phyloP scores from a whole-genome alignment of 2,113 vertebrate genomes.

The Scomber scombrus region DNA sequence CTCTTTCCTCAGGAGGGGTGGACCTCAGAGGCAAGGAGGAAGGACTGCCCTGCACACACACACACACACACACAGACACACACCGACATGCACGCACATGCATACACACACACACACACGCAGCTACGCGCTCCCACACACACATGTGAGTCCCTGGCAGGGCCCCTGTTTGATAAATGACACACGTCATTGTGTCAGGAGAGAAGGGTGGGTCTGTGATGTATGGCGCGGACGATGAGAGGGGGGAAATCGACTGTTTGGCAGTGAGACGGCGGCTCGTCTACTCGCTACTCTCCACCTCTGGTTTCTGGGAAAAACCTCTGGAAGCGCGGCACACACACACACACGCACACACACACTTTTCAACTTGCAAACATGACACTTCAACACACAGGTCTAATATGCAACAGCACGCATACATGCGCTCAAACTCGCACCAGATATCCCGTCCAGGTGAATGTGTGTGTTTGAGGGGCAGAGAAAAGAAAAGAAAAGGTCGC shows the following conservation, averaged over 20 bases:
- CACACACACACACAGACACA: conserved; percentile 44
- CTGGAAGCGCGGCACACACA: conserved; percentile 9
- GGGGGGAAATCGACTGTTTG: conserved; percentile 99
- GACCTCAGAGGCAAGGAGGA: conserved; percentile 69
- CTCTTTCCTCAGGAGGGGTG: conserved; percentile 51
- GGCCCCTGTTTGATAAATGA: conserved; percentile 98
- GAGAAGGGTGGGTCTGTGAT: conserved; percentile 98
- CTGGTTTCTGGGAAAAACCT: conserved; percentile 52
- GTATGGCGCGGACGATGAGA: conserved; percentile 93
- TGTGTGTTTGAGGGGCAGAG: not conserved
- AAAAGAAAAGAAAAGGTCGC: conserved; percentile 1
- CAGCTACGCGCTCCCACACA: conserved; percentile 43
- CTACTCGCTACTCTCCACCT: conserved; percentile 66
- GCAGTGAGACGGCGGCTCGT: conserved; percentile 83
- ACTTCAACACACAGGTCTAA: conserved; percentile 12
- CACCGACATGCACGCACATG: conserved; percentile 59
- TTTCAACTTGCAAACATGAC: conserved; percentile 18
- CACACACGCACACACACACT: not conserved
- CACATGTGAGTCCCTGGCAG: conserved; percentile 85
- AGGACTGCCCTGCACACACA: conserved; percentile 72
- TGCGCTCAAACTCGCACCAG: not conserved
- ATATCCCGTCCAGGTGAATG: conserved; percentile 11
- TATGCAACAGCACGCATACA: not conserved
- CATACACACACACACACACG: conserved; percentile 74
- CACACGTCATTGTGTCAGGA: conserved; percentile 98